Evolutionary conservation across 2,888 invertebrate species (phyloP), one percentile per base, ranked within the genome.

Genomic region (Orthonevra nobilis): DNA sequence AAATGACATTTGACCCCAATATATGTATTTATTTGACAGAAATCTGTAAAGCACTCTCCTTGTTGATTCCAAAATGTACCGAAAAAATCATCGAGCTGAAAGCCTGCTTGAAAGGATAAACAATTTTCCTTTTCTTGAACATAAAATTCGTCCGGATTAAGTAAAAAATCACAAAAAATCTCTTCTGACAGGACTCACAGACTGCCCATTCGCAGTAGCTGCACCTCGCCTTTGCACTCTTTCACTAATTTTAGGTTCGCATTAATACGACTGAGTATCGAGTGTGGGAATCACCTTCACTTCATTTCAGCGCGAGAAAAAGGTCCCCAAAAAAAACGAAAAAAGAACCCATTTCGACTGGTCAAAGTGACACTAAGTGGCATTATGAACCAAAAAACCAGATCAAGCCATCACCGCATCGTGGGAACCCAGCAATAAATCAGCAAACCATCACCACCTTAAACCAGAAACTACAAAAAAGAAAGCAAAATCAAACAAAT

Each of bases 381-480:
- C 9, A 72, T 72, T 73, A 79, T 58, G 48, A 42, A 28, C 48
- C 66, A 56, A 32, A 72, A 72, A n/a, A n/a, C 48, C 56, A 66
- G 61, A 72, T 72, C 61, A 70, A 40, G 36, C 42, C 64, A 44
- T 28, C 32, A 7, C 23, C 23, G 5, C 52, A 26, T 4, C 79
- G 79, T 79, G 79, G 73, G 79, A 79, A 79, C 56, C 20, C n/a
- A 14, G 34, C 34, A 61, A 72, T 73, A 66, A 72, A 60, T 73
- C 66, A 79, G 36, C 38, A 40, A 26, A 54, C 52, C 58, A 52
- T 44, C 56, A 54, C 34, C 46, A 14, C 54, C 42, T 12, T 23
- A 14, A 40, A 23, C 7, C 19, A 28, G 19, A n/a, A 56, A 56
- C n/a, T n/a, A 42, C 0, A n/a, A 30, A 48, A 52, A 36, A 12